Evolutionary conservation across 1,140 invertebrate species (phyloP), one percentile per base, ranked within the genome.

Genomic region (Bombyx mandarina): DNA sequence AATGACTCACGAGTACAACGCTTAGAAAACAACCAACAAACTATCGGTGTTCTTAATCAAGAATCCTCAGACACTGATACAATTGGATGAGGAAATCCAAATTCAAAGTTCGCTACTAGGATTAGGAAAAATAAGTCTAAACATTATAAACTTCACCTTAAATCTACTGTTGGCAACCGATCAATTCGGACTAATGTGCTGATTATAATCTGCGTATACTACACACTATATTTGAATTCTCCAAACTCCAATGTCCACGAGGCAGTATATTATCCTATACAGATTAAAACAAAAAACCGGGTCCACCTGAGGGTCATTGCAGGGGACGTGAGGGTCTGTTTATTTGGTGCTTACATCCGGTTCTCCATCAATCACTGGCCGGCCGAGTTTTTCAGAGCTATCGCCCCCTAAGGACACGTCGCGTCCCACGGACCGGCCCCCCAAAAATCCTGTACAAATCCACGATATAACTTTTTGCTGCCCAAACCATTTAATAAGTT

Each of bases 321-420:
- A 52, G 57, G 49, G 64, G 63, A 73, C 77, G 66, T 69, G 66
- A 67, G 67, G 77, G 68, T 75, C 63, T 75, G 73, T 79, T 80
- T 79, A 78, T 77, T 77, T 67, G 67, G 52, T 64, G 63, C 69
- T 71, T 73, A 70, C 67, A 63, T 67, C 67, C 61, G 61, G 61
- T 65, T 70, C 66, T 69, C 72, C 78, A 85, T 85, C 79, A 82
- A 84, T 84, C 81, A 82, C 79, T 43, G 60, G 55, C 57, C 66
- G 60, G 66, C 67, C 72, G 69, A 62, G 71, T 79, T 82, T 82
- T 80, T 77, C 72, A 67, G 71, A 73, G 62, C 69, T 71, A 77
- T 72, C 71, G 69, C 66, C 72, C 79, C 74, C 79, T 47, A 42
- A 65, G 67, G 71, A 70, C 50, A 58, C 60, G 67, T 35, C 26